Percentiles rank a stretch among this genome's conserved stretches.
Conservation (phyloP, 2,888 invertebrate species). For the Nysson spinosus region DNA sequence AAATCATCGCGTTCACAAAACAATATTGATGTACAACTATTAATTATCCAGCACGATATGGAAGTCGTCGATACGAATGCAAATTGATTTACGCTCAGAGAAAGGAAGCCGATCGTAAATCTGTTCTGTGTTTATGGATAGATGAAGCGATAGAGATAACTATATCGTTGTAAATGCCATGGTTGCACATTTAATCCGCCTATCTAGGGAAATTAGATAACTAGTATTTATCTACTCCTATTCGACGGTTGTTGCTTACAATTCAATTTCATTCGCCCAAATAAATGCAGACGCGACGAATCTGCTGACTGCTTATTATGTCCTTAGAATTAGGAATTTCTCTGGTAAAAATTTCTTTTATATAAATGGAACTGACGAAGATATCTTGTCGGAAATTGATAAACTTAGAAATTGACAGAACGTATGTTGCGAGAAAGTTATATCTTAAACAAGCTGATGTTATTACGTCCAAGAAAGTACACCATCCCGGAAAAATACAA, state of each 20-base stretch:
- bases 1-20: conserved; percentile 4
- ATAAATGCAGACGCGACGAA: not conserved
- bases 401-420: too few relatives aligned
- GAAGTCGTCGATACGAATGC: conserved; percentile 6
- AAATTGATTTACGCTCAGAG: conserved; percentile 7
- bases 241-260: conserved; percentile 4
- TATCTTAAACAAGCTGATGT: too few relatives aligned
- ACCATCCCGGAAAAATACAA: too few relatives aligned
- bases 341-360: too few relatives aligned
- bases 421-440: too few relatives aligned
- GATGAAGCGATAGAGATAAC: conserved; percentile 5
- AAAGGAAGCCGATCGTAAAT: conserved; percentile 11
- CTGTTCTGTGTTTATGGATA: conserved; percentile 12
- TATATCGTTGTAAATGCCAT: not conserved
- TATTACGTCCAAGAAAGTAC: too few relatives aligned
- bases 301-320: not conserved
- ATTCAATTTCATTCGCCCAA: conserved; percentile 14
- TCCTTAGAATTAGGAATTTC: too few relatives aligned
- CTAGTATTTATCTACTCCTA: conserved; percentile 10
- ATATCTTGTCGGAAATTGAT: too few relatives aligned
- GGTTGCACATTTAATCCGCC: not conserved
- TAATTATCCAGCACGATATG: not conserved
- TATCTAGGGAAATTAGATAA: conserved; percentile 4
- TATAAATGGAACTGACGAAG: too few relatives aligned
- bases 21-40: conserved; percentile 12